Evolutionary conservation across 2,888 invertebrate genomes (phyloP).

Genomic region (Gastracanthus pulcherrimus): DNA sequence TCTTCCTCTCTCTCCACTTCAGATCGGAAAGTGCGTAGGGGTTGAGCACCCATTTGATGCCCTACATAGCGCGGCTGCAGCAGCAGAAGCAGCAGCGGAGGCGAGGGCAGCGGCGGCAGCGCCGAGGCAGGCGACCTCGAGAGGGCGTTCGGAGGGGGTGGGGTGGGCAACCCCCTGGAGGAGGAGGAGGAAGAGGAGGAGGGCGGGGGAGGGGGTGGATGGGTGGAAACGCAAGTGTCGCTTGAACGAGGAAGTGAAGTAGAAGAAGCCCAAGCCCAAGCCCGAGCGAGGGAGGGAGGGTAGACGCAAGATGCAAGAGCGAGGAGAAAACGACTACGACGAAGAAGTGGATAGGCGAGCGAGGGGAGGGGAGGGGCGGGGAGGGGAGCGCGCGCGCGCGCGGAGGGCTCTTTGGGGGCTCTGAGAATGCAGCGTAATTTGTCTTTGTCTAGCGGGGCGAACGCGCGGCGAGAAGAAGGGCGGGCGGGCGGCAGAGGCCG

Average conservation of each 20-base stretch:
- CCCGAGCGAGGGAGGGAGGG: neutral
- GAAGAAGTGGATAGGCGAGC: constrained; percentile 53
- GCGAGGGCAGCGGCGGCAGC: constrained; percentile 10
- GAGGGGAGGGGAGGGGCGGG: constrained; percentile 45
- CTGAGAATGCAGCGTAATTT: constrained; percentile 78
- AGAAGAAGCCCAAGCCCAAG: constrained; percentile 31
- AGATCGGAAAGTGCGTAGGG: constrained; percentile 67
- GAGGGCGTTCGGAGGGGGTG: constrained; percentile 55
- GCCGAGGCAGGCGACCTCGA: constrained; percentile 25
- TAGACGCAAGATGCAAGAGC: constrained; percentile 51
- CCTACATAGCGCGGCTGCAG: constrained; percentile 67
- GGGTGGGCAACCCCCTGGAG: constrained; percentile 58
- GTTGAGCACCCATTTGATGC: constrained; percentile 73
- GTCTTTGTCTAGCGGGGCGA: constrained; percentile 76
- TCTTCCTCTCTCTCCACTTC: constrained; percentile 34
- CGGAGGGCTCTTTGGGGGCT: constrained; percentile 72
- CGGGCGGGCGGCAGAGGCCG: constrained; percentile 21
- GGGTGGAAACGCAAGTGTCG: constrained; percentile 56
- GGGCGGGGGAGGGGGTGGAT: constrained; percentile 63
- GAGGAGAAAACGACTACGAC: constrained; percentile 47
- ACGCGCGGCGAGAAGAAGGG: constrained; percentile 66
- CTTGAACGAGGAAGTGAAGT: constrained; percentile 57
- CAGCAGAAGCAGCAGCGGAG: neutral
- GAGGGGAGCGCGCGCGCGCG: constrained; percentile 29
- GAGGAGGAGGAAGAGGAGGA: constrained; percentile 60